A percentile compares a stretch with the other conserved stretches of the same genome.
Conservation (phyloP, 2,113 vertebrate species). For the Taxidea taxus region DNA sequence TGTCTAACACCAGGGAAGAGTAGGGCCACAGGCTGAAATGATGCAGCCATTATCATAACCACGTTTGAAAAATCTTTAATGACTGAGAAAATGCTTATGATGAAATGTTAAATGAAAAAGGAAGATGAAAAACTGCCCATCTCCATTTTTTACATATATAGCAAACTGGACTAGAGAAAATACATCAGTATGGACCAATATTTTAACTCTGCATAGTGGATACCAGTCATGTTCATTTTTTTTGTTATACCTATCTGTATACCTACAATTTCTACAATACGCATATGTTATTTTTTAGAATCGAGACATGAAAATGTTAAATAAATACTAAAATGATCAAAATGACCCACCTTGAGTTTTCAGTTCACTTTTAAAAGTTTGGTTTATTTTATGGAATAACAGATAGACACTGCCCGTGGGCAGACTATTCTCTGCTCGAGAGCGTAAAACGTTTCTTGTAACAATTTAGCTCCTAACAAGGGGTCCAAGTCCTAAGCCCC, state of each 20-base stretch:
- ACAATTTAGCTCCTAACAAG: neutral
- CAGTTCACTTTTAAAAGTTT: conserved; percentile 32
- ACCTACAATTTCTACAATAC: neutral
- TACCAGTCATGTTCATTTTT: neutral
- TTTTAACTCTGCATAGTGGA: neutral
- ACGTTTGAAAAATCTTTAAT: conserved; percentile 21
- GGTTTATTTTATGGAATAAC: neutral
- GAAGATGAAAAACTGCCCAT: neutral
- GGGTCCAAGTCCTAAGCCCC: neutral
- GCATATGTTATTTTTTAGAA: neutral
- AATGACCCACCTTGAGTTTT: neutral
- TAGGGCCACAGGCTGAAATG: neutral
- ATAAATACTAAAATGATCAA: conserved; percentile 1
- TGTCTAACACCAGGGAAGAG: neutral
- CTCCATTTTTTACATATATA: neutral
- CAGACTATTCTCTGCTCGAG: neutral
- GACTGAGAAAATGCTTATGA: neutral
- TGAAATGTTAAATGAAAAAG: neutral
- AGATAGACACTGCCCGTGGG: neutral
- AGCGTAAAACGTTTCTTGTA: neutral
- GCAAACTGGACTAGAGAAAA: neutral
- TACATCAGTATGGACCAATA: neutral
- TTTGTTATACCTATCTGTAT: neutral
- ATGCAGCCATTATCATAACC: neutral
- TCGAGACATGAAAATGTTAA: conserved; percentile 22